Base-by-base conservation (phyloP, 2,113 vertebrate genomes). In the Triplophysa dalaica region DNA sequence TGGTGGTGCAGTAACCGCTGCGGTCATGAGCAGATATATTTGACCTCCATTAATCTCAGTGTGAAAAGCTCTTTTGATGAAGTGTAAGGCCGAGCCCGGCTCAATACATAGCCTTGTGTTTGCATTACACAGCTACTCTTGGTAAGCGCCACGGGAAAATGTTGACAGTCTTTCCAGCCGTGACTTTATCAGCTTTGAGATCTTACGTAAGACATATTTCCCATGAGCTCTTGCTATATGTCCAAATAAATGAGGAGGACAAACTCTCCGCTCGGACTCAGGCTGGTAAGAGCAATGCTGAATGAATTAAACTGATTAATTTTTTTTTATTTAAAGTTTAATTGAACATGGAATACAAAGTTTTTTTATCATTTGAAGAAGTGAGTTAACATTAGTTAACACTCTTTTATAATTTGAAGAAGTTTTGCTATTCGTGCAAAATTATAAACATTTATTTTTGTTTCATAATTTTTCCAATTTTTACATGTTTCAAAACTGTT, bases 231-330 rank as follows among this genome's bases (percentile, higher is more conserved):
- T 70, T 33, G 26, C 26, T 56, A 13, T 70, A 14, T 72, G 17
- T 52, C 33, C 43, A 33, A 43, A 17, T 61, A 64, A 82, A 88
- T 87, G 84, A 82, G 83, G 62, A 79, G 81, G 50, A 75, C 82
- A 77, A 82, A 80, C 60, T 33, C 81, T 48, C 52, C 75, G 16
- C 79, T 83, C 29, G 83, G 84, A 77, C 70, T 88, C 81, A 48
- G 88, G 73, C 83, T 88, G 83, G 81, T 86, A 82, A 54, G 70
- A 21, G 16, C 6, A n/a, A 19, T 56, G 54, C 54, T 56, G 7
- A 29, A 29, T 2, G 0, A 52, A 52, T 14, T 2, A 21, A 21
- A 11, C 12, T 43, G n/a, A 24, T 1, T 70, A 2, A 13, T 14
- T 33, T 3, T 3, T 9, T 0, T 58, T 56, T 58, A 52, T 50